Evolutionary conservation across 2,113 vertebrate species (phyloP), one percentile per base, ranked within the genome.

Genomic region (Rhabdomys dilectus): DNA sequence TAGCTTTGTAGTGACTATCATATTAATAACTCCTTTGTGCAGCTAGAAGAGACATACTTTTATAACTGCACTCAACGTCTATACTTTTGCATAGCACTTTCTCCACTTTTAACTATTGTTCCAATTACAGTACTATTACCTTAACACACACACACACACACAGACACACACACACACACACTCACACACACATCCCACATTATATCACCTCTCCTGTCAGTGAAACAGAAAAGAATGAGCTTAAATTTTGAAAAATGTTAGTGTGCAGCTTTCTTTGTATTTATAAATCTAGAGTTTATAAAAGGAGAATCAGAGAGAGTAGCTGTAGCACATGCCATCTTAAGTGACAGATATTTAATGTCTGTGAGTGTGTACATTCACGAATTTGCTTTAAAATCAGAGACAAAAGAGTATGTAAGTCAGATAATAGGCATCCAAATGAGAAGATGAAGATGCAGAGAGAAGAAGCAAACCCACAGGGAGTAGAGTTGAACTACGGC

Each of bases 1-100:
- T 93, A 87, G 85, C 89, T 94, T 91, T 88, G 75, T 94, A 53
- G 75, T 86, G 87, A 24, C 48, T 68, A 93, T 95, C 64, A 76
- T 85, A 92, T 72, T 92, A 94, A 94, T 85, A 96, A 94, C 92
- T 89, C 76, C 68, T 86, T 90, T 80, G 17, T 53, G n/a, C 45
- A 70, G 82, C 93, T 36, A 92, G 19, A 95, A 96, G 75, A 93
- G n/a, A 77, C 36, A 60, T 2, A 70, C 36, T 91, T 95, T 80
- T 73, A 15, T 77, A 93, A 72, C 24, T 15, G 73, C 45, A 92
- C 85, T 42, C 64, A 95, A 13, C 42, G 22, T 84, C 91, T 84
- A 78, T 12, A 77, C 34, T 76, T 91, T 72, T 91, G 70, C 53
- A 64, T 58, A 75, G 92, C 39, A 66, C 62, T 64, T 64, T 85